Evolutionary conservation across 2,888 invertebrate species (phyloP), one percentile per base, ranked within the genome.

Genomic region (Cephus runcator): DNA sequence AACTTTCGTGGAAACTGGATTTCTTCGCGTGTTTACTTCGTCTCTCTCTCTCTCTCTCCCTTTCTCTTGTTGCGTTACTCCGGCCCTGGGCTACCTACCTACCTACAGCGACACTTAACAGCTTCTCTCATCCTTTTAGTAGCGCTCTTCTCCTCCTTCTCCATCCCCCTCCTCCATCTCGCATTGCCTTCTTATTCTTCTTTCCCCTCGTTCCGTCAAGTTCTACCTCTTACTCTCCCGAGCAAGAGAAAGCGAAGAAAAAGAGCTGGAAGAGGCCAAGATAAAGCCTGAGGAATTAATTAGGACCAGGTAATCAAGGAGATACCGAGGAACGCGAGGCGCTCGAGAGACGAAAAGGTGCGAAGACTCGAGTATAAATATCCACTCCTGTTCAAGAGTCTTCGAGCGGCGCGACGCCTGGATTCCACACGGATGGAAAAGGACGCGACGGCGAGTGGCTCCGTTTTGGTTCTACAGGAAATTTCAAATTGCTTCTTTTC

Each of bases 281-380:
- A 88, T 89, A 88, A 88, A 87, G 86, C 83, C 85, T 87, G 87
- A 90, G 86, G 90, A 90, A 90, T 90, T 90, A 90, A 90, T 90
- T 90, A 90, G 89, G 88, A 88, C 87, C 88, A 81, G 88, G 87
- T 88, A 90, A 90, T 90, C 90, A 90, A 89, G 86, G 81, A 88
- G 90, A 90, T 90, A 90, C 85, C 87, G 85, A 80, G 31, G 71
- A 71, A 71, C 71, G 71, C 71, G 71, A 71, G 33, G 71, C 31
- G 33, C 15, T 6, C 71, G 31, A 4, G 34, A 34, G 83, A 83
- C 86, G 88, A 87, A 87, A 89, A 89, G 88, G 88, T 87, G 88
- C 87, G 88, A 88, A 86, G 83, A 84, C 85, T 80, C 85, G 86
- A 84, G 86, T 88, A 90, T 90, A 90, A 90, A 90, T 90, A 89